These are phyloP conservation scores for Perca flavescens DNA, from an alignment of 2,113 vertebrate genomes.

Conservation along the genomic window DNA sequence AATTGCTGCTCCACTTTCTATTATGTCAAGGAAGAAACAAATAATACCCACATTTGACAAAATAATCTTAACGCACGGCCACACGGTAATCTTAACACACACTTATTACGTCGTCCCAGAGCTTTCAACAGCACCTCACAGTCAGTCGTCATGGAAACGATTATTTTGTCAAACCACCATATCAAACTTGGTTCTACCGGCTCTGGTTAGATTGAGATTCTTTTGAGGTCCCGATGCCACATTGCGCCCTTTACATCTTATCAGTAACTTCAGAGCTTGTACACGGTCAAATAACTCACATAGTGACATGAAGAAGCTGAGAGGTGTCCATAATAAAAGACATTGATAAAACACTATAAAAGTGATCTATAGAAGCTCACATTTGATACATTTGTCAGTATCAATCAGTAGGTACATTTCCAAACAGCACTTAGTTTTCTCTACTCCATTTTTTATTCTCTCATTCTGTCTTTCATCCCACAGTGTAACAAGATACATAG, in stretches of 20 bases:
- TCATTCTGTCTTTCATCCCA: slow-evolving; percentile 11
- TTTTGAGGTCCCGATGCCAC: background rate
- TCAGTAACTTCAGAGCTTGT: background rate
- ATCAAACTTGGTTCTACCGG: background rate
- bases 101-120: background rate
- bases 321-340: background rate
- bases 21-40: background rate
- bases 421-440: background rate
- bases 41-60: background rate
- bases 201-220: no score
- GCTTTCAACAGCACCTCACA: background rate
- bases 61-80: no score
- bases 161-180: background rate
- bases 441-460: background rate
- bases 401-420: background rate
- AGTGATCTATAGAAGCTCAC: background rate
- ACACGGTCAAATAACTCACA: background rate
- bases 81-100: no score
- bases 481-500: slow-evolving; percentile 96
- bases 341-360: background rate
- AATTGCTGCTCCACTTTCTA: slow-evolving; percentile 16
- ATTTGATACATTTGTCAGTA: no score
- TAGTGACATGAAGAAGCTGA: background rate
- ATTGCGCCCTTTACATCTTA: background rate
- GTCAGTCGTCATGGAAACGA: background rate